Conservation (phyloP, 2,888 invertebrate genomes). For the Ferdinandea cuprea region DNA sequence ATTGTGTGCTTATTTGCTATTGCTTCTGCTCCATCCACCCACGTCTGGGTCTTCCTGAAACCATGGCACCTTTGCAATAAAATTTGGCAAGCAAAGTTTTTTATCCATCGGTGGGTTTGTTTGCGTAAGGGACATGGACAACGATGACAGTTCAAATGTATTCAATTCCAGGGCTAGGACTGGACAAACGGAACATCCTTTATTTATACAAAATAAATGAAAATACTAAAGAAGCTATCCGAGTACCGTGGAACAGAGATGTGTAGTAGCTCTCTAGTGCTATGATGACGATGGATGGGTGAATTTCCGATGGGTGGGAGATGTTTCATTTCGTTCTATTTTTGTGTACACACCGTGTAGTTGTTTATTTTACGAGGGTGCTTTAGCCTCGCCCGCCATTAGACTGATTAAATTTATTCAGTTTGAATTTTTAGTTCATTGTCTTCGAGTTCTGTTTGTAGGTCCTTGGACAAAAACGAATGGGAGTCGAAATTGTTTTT, state of each 20-base stretch:
- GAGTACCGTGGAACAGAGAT: conserved; percentile 40
- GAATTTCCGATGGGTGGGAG: conserved; percentile 1
- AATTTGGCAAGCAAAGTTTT: conserved; percentile 71
- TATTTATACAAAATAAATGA: conserved; percentile 75
- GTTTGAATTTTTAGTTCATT: conserved; percentile 75
- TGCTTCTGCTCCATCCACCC: conserved; percentile 24
- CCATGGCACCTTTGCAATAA: conserved; percentile 67
- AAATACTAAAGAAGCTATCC: conserved; percentile 68
- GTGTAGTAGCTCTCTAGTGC: conserved; percentile 2
- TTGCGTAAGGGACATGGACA: conserved; percentile 60
- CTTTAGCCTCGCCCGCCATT: conserved; percentile 64
- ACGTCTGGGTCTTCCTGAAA: conserved; percentile 18
- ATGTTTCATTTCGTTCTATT: conserved; percentile 57
- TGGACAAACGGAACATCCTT: conserved; percentile 73
- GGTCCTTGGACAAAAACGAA: conserved; percentile 45
- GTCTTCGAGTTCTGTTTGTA: conserved; percentile 49
- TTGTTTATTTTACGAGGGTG: conserved; percentile 70
- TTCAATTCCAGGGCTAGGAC: conserved; percentile 62
- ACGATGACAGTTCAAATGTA: conserved; percentile 71
- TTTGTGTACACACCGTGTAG: conserved; percentile 57
- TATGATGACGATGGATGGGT: conserved; percentile 10
- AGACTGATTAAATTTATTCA: conserved; percentile 74
- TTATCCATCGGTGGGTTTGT: conserved; percentile 65
- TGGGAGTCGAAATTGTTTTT: conserved; percentile 25
- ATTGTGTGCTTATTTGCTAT: conserved; percentile 68